phyloP scores from a whole-genome alignment of 2,113 vertebrate species.

The Morone saxatilis region DNA sequence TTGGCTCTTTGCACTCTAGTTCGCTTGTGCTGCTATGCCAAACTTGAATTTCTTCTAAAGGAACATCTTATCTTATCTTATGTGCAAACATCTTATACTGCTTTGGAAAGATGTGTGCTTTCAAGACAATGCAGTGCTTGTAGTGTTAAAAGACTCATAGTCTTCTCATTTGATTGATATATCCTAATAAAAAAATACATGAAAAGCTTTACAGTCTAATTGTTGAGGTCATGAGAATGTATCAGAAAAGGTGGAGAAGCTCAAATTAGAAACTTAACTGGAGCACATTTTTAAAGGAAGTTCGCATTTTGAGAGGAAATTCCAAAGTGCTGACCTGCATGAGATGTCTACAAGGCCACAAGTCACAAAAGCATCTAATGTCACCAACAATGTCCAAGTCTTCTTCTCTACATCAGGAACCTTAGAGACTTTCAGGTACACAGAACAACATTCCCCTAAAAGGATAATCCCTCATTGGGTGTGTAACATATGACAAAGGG shows the following conservation, averaged over 20 bases:
- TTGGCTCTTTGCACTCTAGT: too few relatives aligned
- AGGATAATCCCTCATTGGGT: too few relatives aligned
- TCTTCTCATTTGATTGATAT: too few relatives aligned
- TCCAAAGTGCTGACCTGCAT: slow-evolving; percentile 28
- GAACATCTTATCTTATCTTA: too few relatives aligned
- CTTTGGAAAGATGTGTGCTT: too few relatives aligned
- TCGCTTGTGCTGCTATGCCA: too few relatives aligned
- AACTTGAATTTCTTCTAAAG: too few relatives aligned
- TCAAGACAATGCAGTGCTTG: too few relatives aligned
- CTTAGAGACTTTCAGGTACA: neutral
- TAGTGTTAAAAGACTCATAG: too few relatives aligned
- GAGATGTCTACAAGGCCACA: neutral
- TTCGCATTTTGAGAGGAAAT: slow-evolving; percentile 24
- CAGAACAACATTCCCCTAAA: neutral
- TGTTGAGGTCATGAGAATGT: neutral
- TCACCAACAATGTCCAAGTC: neutral
- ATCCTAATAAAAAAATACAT: too few relatives aligned
- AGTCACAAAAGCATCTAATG: neutral
- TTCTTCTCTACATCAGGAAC: neutral
- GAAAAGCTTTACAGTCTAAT: neutral
- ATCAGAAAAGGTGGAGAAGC: neutral
- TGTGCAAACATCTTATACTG: neutral
- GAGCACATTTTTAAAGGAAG: neutral
- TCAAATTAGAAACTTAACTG: neutral
- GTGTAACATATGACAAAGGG: too few relatives aligned